Percentiles rank a stretch among this genome's conserved stretches.
phyloP scores from a whole-genome alignment of 2,797 vertebrate genomes.

The Masticophis lateralis region DNA sequence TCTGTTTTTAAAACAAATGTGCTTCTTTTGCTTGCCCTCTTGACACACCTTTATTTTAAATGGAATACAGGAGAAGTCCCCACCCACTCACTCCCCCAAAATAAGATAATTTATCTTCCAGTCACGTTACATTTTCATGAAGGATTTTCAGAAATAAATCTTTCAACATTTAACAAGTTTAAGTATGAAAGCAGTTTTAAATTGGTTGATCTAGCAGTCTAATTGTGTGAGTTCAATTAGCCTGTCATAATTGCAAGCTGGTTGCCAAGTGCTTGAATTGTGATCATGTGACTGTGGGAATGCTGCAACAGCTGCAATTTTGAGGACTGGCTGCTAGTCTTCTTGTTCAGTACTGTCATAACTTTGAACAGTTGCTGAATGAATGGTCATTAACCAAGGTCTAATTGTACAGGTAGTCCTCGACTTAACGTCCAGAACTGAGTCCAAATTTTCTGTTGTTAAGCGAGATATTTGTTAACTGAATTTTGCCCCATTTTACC shows the following conservation, averaged over 20 bases:
- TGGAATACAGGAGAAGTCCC: neutral
- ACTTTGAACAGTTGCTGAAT: neutral
- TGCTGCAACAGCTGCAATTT: neutral
- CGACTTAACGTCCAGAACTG: no score
- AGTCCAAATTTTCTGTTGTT: no score
- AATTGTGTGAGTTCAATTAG: neutral
- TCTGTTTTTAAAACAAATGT: neutral
- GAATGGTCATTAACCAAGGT: neutral
- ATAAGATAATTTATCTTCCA: neutral
- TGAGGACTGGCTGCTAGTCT: neutral
- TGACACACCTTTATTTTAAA: neutral
- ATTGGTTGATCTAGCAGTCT: neutral
- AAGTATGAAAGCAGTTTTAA: neutral
- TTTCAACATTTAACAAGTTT: neutral
- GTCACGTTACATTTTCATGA: neutral
- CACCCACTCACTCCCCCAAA: neutral
- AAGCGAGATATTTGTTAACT: no score
- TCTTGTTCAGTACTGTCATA: neutral
- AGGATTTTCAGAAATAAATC: neutral
- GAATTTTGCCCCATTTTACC: no score
- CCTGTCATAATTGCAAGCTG: neutral
- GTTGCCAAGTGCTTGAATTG: neutral
- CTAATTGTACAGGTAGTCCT: neutral
- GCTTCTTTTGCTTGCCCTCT: neutral
- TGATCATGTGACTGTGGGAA: neutral